Evolutionary conservation across 2,113 vertebrate species (phyloP), one percentile per base, ranked within the genome.

Genomic region (Microcebus ravelobensis): DNA sequence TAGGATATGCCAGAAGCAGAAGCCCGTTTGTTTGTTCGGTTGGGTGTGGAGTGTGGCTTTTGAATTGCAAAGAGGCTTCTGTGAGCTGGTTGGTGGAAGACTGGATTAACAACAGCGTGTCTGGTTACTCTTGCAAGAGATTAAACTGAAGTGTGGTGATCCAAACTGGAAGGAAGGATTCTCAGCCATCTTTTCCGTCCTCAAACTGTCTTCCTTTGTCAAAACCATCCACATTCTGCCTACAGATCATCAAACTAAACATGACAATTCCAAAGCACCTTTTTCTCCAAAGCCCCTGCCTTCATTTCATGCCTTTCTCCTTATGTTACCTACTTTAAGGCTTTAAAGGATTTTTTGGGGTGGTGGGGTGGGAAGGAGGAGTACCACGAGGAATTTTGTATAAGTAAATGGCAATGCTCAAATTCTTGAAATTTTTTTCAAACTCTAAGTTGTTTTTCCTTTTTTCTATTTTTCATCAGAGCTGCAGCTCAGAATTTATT

Each of bases 371-470:
- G 20, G 55, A 11, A 31, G 9, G 84, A 36, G 39, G 36, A 34
- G 12, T 61, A 59, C 63, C 42, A 52, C 45, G 48, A 94, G 1
- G 34, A 80, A 80, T 74, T 95, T 87, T 80, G 36, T 29, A 79
- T 50, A 50, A 94, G 50, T 55, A 87, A 92, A 84, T 91, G 36
- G 36, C 88, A 91, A 65, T 29, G 39, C 20, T 94, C 39, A 87
- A 71, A 91, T 36, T 81, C 61, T 67, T 29, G 48, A 63, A 52
- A 31, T 65, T 45, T 73, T 95, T 5, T 85, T 86, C 61, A 59
- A 48, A 55, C 21, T 82, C 86, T 63, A 57, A 61, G 20, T 25
- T 25, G 0, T 61, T 61, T 61, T 61, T 25, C 23, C 25, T 61
- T 61, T 61, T 61, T 61, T 25, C 52, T 55, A 55, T 55, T 55